These are phyloP conservation scores for Fringilla coelebs DNA, from an alignment of 2,797 vertebrate genomes.

Conservation along the genomic window DNA sequence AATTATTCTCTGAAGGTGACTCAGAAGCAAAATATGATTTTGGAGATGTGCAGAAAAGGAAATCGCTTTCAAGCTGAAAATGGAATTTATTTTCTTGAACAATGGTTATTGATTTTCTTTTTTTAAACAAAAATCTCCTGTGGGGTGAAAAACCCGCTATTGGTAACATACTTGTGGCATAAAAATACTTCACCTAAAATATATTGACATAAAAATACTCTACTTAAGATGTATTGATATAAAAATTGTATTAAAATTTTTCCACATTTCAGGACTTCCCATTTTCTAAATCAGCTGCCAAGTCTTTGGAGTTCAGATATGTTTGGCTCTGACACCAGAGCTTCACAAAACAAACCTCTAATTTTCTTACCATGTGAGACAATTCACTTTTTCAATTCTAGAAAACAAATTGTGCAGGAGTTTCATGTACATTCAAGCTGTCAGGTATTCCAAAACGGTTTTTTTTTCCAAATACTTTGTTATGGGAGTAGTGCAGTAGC, in stretches of 20 bases:
- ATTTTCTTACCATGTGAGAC: background rate
- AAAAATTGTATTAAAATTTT: background rate
- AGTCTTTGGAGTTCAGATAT: background rate
- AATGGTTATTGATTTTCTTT: conserved; percentile 11
- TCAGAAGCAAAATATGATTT: background rate
- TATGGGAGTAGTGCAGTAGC: background rate
- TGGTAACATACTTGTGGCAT: background rate
- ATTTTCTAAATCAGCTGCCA: background rate
- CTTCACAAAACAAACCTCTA: background rate
- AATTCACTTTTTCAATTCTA: background rate
- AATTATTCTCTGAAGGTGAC: background rate
- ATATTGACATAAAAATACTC: background rate
- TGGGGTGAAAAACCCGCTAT: background rate
- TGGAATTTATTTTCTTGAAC: background rate
- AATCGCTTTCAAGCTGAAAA: background rate
- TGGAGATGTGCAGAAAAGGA: background rate
- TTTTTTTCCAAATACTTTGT: background rate
- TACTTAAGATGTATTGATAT: background rate
- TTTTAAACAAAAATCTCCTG: background rate
- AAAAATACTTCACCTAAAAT: background rate
- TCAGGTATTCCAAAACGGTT: background rate
- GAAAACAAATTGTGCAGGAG: background rate
- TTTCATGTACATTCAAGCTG: background rate
- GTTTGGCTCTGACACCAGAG: background rate
- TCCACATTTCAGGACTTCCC: background rate